Conservation (phyloP, 2,797 vertebrate species). For the Pseudocheirus occidentalis region DNA sequence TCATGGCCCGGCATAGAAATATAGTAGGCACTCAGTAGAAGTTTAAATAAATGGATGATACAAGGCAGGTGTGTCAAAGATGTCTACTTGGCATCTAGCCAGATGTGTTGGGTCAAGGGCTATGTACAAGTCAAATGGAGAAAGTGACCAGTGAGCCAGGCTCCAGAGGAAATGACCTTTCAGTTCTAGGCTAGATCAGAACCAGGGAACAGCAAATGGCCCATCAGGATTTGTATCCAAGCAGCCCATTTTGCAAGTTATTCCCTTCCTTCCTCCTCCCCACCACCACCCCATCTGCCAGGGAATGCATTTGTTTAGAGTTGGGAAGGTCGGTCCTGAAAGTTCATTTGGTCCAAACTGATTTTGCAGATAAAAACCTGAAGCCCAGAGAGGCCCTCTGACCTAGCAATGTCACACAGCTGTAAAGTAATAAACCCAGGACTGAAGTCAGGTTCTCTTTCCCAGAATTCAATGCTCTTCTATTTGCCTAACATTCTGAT, state of each 20-base stretch:
- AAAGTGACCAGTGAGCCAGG: not conserved
- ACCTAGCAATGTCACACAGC: conserved; percentile 55
- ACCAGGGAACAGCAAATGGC: not conserved
- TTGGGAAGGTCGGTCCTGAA: not conserved
- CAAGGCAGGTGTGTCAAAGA: not conserved
- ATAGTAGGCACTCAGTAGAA: not conserved
- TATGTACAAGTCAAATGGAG: not conserved
- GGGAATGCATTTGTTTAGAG: conserved; percentile 44
- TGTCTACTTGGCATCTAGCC: not conserved
- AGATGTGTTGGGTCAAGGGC: not conserved
- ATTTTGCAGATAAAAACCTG: not conserved
- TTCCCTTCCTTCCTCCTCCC: not conserved
- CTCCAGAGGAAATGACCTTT: not conserved
- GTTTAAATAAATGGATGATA: not conserved
- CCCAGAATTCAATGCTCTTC: not conserved
- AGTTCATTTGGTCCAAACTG: not conserved
- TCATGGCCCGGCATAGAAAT: not conserved
- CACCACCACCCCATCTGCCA: conserved; percentile 3
- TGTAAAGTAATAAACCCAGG: conserved; percentile 67
- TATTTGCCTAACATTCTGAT: conserved; percentile 13
- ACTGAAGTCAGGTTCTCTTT: conserved; percentile 51
- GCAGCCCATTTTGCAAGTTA: not conserved
- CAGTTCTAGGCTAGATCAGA: not conserved
- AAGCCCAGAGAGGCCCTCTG: not conserved
- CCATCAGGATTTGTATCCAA: not conserved